Percentiles rank a stretch among this genome's conserved stretches.
These are phyloP conservation scores for Gambusia affinis DNA, from an alignment of 2,113 vertebrate genomes.

Conservation along the genomic window DNA sequence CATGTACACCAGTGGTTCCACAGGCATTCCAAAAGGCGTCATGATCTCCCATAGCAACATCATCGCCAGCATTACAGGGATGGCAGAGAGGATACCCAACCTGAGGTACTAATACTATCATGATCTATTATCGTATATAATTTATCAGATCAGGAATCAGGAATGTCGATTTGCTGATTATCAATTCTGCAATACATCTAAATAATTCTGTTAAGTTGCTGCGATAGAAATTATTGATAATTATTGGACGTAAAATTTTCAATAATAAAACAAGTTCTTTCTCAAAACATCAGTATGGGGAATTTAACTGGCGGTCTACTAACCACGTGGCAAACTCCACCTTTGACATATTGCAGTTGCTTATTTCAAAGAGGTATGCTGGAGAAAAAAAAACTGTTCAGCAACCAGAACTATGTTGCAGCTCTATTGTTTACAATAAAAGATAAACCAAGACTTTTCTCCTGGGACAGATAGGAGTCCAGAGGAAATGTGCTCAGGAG, in stretches of 20 bases:
- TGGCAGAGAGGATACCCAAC: slow-evolving; percentile 89
- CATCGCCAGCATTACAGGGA: slow-evolving; percentile 90
- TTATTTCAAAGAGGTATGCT: neutral
- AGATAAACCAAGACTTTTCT: neutral
- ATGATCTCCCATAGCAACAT: slow-evolving; percentile 96
- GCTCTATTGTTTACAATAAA: slow-evolving; percentile 36
- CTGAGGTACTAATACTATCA: slow-evolving; percentile 80
- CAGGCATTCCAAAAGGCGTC: slow-evolving; percentile 93
- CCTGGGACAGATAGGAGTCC: neutral
- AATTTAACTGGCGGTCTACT: no score
- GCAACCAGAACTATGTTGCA: neutral
- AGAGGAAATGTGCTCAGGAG: slow-evolving; percentile 41
- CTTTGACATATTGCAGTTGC: neutral
- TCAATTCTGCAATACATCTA: neutral
- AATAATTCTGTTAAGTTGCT: neutral
- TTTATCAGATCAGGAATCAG: neutral
- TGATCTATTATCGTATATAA: no score
- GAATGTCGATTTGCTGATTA: neutral
- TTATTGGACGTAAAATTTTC: neutral
- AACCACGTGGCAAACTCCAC: no score
- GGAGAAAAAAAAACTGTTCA: no score
- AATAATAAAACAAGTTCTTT: no score
- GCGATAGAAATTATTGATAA: neutral
- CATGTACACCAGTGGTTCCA: slow-evolving; percentile 98
- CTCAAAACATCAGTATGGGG: no score